Base-by-base conservation (phyloP, 1,140 invertebrate species). In the Caerostris extrusa region DNA sequence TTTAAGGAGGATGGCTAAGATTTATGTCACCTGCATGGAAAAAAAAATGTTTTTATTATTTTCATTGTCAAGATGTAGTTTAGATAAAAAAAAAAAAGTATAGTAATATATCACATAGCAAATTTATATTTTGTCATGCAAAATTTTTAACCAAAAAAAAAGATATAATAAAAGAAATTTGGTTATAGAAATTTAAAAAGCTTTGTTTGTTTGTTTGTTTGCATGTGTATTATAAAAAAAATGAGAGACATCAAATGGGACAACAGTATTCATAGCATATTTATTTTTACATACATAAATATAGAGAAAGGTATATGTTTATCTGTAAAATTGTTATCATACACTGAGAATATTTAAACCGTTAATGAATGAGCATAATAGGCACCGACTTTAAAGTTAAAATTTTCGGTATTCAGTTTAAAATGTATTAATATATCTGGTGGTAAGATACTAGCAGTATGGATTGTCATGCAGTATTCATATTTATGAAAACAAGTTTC, bases 231-330 rank as follows among this genome's bases (percentile, higher is more conserved):
- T 60, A 57, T 71, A 57, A 34, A 8, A 64, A 19, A 8, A 67
- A 67, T 7, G 50, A 55, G n/a, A 71, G 8, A 90, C 3, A 90
- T 53, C 14, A 55, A 71, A 60, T 56, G 58, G 61, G 19, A 53
- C 53, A 71, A 60, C 50, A 90, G 34, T 91, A 61, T 58, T 91
- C 53, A 57, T 81, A 67, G 58, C 82, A 92, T 83, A 85, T 92
- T 85, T 92, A 92, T 92, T 92, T n/a, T 55, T 92, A 67, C 77
- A 85, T 85, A 83, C 60, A 92, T 92, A 92, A 91, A 91, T 91
- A 85, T 92, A 92, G 77, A 92, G 90, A 85, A 85, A 92, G 90
- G 77, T 92, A 85, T 85, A 92, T 92, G 58, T 91, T 91, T 91
- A 85, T 85, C 53, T 34, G 61, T 64, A 92, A 85, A 92, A 92